Conservation (phyloP, 2,888 invertebrate genomes). For the Euspilapteryx auroguttella region DNA sequence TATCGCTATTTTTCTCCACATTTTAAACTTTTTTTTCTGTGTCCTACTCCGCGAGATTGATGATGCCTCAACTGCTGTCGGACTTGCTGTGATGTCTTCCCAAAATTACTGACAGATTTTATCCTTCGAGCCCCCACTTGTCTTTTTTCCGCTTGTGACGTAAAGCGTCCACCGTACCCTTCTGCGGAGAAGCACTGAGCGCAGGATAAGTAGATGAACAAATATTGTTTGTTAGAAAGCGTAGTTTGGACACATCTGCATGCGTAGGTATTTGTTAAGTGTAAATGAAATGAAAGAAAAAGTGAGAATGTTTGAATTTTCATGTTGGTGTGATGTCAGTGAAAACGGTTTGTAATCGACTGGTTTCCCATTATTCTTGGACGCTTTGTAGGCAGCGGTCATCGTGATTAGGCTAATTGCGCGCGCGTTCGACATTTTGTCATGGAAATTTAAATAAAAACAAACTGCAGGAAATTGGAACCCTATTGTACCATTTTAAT, state of each 20-base stretch:
- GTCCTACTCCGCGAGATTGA: no score
- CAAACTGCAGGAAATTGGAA: no score
- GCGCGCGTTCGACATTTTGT: no score
- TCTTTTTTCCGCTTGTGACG: slow-evolving; percentile 32
- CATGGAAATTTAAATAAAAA: no score
- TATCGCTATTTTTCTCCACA: slow-evolving; percentile 36
- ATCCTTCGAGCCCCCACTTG: slow-evolving; percentile 46
- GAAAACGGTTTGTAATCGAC: no score
- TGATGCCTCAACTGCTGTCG: slow-evolving; percentile 29
- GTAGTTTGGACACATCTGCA: slow-evolving; percentile 23
- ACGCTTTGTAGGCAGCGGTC: no score
- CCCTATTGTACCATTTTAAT: no score
- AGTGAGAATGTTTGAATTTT: slow-evolving; percentile 54
- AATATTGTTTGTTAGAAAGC: slow-evolving; percentile 58
- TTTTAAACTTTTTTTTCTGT: slow-evolving; percentile 16
- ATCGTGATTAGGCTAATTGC: no score
- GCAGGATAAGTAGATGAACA: slow-evolving; percentile 54
- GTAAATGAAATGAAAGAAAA: slow-evolving; percentile 57
- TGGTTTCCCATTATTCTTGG: no score
- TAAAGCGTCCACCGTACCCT: slow-evolving; percentile 31
- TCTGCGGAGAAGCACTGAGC: slow-evolving; percentile 16
- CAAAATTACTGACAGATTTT: slow-evolving; percentile 50
- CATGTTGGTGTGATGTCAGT: slow-evolving; percentile 15
- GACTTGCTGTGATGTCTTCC: slow-evolving; percentile 45
- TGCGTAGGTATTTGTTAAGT: slow-evolving; percentile 38